Conservation (phyloP, 53 echinoderm and acorn worm species). For the Glandiceps talaboti region DNA sequence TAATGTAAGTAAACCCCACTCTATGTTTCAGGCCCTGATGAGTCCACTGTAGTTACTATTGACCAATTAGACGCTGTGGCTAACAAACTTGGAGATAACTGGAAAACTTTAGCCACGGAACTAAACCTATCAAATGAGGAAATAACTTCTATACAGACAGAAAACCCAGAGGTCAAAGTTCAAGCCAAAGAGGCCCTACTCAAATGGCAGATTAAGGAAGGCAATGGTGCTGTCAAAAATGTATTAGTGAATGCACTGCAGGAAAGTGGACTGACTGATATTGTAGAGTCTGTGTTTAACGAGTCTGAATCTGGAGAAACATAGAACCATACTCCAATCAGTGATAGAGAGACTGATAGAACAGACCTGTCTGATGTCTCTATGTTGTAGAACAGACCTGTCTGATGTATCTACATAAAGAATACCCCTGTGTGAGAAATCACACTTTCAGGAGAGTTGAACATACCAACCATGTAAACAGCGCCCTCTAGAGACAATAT, state of each 20-base stretch:
- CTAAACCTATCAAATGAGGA: conserved; percentile 85
- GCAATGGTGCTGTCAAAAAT: conserved; percentile 38
- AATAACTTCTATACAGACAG: conserved; percentile 44
- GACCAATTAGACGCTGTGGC: conserved; percentile 60
- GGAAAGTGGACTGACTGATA: conserved; percentile 87
- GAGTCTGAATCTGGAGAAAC: background rate
- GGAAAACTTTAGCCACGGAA: conserved; percentile 81
- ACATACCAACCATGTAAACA: no score
- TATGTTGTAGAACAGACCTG: no score
- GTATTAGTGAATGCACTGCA: conserved; percentile 39
- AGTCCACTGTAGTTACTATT: background rate
- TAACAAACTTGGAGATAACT: conserved; percentile 66
- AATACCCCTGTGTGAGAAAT: no score
- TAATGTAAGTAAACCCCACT: no score
- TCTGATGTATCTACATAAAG: no score
- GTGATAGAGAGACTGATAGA: no score
- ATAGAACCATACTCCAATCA: no score
- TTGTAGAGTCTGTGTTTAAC: conserved; percentile 74
- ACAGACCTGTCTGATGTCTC: no score
- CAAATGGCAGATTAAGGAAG: conserved; percentile 47
- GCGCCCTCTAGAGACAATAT: no score
- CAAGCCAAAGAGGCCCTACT: conserved; percentile 50
- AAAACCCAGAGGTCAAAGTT: conserved; percentile 57
- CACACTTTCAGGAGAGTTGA: no score
- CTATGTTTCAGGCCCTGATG: background rate